phyloP scores from a whole-genome alignment of 1,140 invertebrate species.

The Bombus waltoni region DNA sequence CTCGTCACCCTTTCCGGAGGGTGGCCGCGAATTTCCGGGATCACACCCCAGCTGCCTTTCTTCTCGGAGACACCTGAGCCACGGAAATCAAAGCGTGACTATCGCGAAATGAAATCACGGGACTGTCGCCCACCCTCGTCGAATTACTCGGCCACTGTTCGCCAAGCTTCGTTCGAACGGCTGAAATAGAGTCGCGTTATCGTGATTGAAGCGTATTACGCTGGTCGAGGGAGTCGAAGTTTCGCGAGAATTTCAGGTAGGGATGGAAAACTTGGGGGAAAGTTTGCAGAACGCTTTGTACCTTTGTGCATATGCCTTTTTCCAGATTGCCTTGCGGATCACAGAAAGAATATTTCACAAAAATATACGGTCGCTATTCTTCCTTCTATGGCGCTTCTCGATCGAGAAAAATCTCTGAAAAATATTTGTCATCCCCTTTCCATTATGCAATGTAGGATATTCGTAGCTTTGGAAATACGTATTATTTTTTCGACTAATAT shows the following conservation, averaged over 20 bases:
- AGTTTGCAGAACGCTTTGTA: neutral
- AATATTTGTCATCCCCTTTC: neutral
- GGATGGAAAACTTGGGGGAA: neutral
- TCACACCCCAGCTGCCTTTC: neutral
- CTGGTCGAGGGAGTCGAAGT: neutral
- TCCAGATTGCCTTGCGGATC: neutral
- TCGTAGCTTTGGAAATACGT: too few relatives aligned
- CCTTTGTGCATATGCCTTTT: neutral
- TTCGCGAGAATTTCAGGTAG: too few relatives aligned
- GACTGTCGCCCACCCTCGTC: neutral
- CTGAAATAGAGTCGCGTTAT: constrained; percentile 14
- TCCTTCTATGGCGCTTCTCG: too few relatives aligned
- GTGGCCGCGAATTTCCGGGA: constrained; percentile 51
- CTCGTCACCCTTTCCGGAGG: constrained; percentile 19
- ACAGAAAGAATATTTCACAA: neutral
- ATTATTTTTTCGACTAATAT: too few relatives aligned
- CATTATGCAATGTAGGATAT: too few relatives aligned
- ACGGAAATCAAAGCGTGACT: constrained; percentile 61
- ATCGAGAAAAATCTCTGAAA: neutral
- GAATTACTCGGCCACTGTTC: constrained; percentile 31
- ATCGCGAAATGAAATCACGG: constrained; percentile 54
- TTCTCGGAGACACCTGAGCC: constrained; percentile 54
- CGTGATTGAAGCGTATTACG: constrained; percentile 25
- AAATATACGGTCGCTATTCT: neutral
- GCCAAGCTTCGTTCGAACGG: neutral